phyloP scores from a whole-genome alignment of 2,113 vertebrate species.

The Sprattus sprattus region DNA sequence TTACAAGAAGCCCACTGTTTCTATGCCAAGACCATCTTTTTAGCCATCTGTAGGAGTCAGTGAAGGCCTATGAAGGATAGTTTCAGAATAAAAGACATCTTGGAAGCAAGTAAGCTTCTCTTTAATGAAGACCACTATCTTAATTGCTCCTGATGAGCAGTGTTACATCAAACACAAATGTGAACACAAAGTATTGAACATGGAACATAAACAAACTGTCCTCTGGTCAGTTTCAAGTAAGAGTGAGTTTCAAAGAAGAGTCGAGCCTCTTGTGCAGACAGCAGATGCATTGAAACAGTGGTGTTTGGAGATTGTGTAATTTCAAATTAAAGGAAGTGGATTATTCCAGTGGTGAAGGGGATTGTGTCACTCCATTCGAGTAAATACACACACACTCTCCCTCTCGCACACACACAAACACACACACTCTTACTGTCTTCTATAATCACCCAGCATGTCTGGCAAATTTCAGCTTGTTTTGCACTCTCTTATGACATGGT shows the following conservation, averaged over 20 bases:
- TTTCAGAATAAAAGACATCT: not conserved
- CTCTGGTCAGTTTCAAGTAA: not conserved
- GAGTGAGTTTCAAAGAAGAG: not conserved
- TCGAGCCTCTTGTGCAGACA: conserved; percentile 33
- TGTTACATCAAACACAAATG: not conserved
- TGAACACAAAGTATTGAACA: not conserved
- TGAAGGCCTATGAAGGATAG: not conserved
- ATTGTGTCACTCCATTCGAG: conserved; percentile 21
- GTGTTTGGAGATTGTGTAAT: conserved; percentile 39
- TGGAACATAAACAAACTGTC: not conserved
- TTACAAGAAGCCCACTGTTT: not conserved
- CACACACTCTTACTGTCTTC: not conserved
- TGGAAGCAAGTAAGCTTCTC: not conserved
- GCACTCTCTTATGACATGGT: not conserved
- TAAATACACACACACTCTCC: no score
- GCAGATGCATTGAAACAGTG: conserved; percentile 32
- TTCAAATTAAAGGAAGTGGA: conserved; percentile 30
- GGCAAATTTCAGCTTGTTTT: not conserved
- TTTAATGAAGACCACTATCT: not conserved
- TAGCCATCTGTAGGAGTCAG: not conserved
- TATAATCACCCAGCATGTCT: not conserved
- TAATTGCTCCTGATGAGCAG: not conserved
- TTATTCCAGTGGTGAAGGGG: conserved; percentile 19
- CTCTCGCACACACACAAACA: not conserved
- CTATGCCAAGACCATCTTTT: not conserved